Base-by-base conservation (phyloP, 2,797 vertebrate species). In the Prunella strophiata region DNA sequence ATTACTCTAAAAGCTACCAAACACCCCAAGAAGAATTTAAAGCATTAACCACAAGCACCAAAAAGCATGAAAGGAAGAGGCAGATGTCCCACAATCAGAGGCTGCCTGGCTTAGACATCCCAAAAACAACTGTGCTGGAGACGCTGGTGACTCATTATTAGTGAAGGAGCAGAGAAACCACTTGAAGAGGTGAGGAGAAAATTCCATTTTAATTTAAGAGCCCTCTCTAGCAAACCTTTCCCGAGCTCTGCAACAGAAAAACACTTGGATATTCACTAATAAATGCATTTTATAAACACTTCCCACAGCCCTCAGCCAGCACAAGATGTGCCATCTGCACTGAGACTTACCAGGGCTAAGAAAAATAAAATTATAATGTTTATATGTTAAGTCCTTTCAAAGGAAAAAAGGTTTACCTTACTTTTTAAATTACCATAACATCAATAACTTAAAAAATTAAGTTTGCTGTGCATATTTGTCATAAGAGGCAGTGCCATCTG, bases 161-260 rank as follows among this genome's bases (percentile, higher is more conserved):
- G 88, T 1, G 2, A 84, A 10, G 65, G 82, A 90, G 88, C 73
- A 90, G 76, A 91, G 80, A 94, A 95, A 87, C 80, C 80, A 83
- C 94, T 88, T 61, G 62, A 80, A 88, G 83, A 93, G 77, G 94
- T 51, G 85, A 93, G 77, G 88, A 91, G 94, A 96, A 96, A 96
- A 95, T 91, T 94, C 95, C 95, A 57, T 70, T 68, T 86, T 88
- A 40, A 95, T 93, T 94, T 52, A 50, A 88, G 76, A 79, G 90
- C 7, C 10, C 94, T 88, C 91, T 92, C 88, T 45, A 93, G 80
- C 85, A 94, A 96, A 58, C 47, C n/a, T 18, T 52, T 27, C 52
- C 81, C 0, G 0, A 62, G 89, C 88, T 86, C 85, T 52, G 86
- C 78, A 27, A 78, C 51, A 5, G 3, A 59, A 89, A 63, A 61